Evolutionary conservation across 2,113 vertebrate genomes (phyloP), one percentile per base, ranked within the genome.

Genomic region (Pavo muticus): DNA sequence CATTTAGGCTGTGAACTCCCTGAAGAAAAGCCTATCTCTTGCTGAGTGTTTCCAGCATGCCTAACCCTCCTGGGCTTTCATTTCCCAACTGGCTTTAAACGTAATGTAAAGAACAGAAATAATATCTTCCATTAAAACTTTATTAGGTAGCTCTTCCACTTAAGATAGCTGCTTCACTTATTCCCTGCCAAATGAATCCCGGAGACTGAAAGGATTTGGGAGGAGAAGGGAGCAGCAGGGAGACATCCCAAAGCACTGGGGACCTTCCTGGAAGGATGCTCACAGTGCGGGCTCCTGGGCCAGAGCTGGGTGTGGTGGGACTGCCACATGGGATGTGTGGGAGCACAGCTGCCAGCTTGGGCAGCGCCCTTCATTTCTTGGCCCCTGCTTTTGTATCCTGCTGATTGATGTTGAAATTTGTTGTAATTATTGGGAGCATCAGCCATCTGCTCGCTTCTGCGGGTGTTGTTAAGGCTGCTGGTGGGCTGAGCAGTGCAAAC

Each of bases 41-140:
- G 37, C 91, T 78, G 79, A 90, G 79, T 82, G 63, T 78, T 96
- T 93, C 90, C 88, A 94, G 59, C 90, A 74, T 0, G 17, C 78
- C 35, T 30, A 88, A 50, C 50, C 52, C 93, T 80, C 93, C 61
- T 80, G 94, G 93, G 94, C 61, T 93, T 92, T 95, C 72, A 81
- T 78, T 94, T 94, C 91, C 93, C 68, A 14, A 19, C 84, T 68
- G 82, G 75, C 72, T 96, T 91, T 94, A 94, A 95, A 85, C 94
- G 75, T 88, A 90, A 95, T 88, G 82, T 93, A 96, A 97, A 96
- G 94, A 97, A 90, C 47, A 88, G 94, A 60, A 95, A 86, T 95
- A 25, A 90, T 95, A 90, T 64, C 90, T 93, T 54, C 93, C 94
- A 94, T 95, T 91, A 95, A 90, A 95, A 81, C 82, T 88, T 96